Conservation (phyloP, 2,113 vertebrate genomes). For the Charina bottae region DNA sequence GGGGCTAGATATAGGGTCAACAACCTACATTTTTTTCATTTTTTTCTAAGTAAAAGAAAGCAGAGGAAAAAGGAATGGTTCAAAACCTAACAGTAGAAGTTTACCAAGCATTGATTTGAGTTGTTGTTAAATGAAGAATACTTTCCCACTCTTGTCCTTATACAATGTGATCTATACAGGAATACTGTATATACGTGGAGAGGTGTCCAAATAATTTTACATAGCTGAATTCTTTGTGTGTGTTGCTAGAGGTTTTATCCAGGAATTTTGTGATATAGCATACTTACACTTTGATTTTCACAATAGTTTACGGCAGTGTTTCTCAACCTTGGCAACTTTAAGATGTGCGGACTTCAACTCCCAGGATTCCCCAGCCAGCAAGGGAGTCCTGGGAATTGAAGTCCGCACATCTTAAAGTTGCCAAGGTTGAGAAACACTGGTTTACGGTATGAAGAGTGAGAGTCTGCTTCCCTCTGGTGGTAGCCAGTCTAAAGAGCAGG, state of each 20-base stretch:
- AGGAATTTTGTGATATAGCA: rapidly evolving
- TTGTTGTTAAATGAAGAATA: too few species aligned
- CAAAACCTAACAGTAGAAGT: neutral
- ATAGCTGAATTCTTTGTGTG: rapidly evolving
- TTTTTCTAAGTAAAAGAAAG: neutral
- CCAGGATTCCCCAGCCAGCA: too few species aligned
- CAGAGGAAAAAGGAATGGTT: neutral
- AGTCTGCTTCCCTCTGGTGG: slow-evolving; percentile 60
- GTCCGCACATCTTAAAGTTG: too few species aligned
- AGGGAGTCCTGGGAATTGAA: too few species aligned
- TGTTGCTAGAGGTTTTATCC: neutral
- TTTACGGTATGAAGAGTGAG: neutral
- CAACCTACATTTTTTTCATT: rapidly evolving
- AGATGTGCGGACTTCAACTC: too few species aligned
- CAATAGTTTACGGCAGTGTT: neutral
- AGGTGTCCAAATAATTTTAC: rapidly evolving
- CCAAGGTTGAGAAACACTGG: too few species aligned
- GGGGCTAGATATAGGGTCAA: rapidly evolving
- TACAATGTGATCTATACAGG: rapidly evolving
- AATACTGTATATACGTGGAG: neutral
- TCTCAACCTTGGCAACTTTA: too few species aligned
- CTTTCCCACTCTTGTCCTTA: too few species aligned
- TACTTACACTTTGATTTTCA: neutral
- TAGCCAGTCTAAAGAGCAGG: neutral
- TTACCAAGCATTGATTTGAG: neutral